phyloP scores from a whole-genome alignment of 2,113 vertebrate genomes.

The Xenopus tropicalis region DNA sequence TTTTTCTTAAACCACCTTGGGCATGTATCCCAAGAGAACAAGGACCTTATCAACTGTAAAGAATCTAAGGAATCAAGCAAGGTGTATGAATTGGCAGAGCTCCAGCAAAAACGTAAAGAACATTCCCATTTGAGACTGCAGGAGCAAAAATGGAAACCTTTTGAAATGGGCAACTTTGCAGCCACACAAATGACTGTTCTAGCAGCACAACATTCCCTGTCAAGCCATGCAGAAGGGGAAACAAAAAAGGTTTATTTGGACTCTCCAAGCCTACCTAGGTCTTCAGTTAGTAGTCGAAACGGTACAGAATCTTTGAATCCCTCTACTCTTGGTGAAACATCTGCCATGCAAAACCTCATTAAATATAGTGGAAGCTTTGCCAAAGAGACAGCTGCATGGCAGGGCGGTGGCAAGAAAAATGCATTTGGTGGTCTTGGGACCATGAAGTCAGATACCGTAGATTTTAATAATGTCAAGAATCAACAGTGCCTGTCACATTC shows the following conservation, averaged over 20 bases:
- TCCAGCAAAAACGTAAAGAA: conserved; percentile 60
- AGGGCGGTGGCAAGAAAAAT: conserved; percentile 73
- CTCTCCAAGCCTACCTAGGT: conserved; percentile 64
- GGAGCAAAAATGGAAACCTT: conserved; percentile 87
- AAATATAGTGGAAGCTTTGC: conserved; percentile 94
- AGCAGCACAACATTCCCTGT: conserved; percentile 84
- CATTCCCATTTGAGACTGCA: conserved; percentile 55
- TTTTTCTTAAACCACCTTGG: conserved; percentile 63
- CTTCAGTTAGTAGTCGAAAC: conserved; percentile 51
- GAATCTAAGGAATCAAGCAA: conserved; percentile 68
- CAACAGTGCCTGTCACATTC: conserved; percentile 69
- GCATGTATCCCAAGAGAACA: conserved; percentile 73
- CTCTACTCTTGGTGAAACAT: conserved; percentile 68
- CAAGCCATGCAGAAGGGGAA: conserved; percentile 71
- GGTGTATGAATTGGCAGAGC: conserved; percentile 67
- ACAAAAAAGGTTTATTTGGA: conserved; percentile 80
- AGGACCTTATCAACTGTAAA: conserved; percentile 73
- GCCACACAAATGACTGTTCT: conserved; percentile 89
- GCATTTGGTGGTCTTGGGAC: conserved; percentile 87
- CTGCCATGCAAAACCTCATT: conserved; percentile 96
- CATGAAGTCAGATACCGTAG: conserved; percentile 67
- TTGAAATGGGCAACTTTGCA: conserved; percentile 85
- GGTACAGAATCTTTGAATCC: conserved; percentile 55
- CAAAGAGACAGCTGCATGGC: conserved; percentile 71
- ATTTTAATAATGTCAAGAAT: conserved; percentile 57